Base-by-base conservation (phyloP, 1,140 invertebrate genomes). In the Thereuonema tuberculata region DNA sequence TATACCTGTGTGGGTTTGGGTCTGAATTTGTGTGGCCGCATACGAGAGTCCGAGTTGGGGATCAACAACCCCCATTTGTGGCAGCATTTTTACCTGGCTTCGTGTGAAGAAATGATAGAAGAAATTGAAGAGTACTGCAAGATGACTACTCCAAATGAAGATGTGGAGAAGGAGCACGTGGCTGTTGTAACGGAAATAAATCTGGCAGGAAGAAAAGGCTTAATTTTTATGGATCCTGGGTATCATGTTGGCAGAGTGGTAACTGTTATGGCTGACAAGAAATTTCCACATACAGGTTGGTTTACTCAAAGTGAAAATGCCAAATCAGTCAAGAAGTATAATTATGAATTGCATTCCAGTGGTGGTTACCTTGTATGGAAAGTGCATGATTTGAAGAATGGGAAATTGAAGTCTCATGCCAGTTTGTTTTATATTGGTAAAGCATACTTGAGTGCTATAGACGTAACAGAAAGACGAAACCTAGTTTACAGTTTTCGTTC, bases 1-100 rank as follows among this genome's bases (percentile, higher is more conserved):
- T 82, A 91, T 70, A 92, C 89, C 24, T 94, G 91, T 69, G 90
- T 93, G 23, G 89, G 89, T 26, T 74, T 93, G 61, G 84, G 85
- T 50, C 78, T 89, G 62, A 86, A 90, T 73, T 75, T 93, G 63
- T 76, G 89, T 64, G 71, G 77, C 52, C 76, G 81, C 64, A 63
- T 26, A 60, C 60, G 50, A 48, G 73, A 85, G 47, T 71, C 65
- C 60, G 71, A 72, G 64, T 70, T 82, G 9, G 76, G 78, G 58
- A 69, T 77, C 54, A 77, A 78, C 64, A 84, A 81, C 65, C 80
- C 83, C n/a, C 80, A 82, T 56, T 74, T 87, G 63, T 75, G 74
- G 12, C 76, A 77, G 56, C 79, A 81, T 66, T 77, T 85, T 57
- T 86, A 82, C 67, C 75, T 93, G 65, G 84, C 85, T 31, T 93